A percentile compares a stretch with the other conserved stretches of the same genome.
Conservation (phyloP, 2,797 vertebrate genomes). For the Ciconia nigra region DNA sequence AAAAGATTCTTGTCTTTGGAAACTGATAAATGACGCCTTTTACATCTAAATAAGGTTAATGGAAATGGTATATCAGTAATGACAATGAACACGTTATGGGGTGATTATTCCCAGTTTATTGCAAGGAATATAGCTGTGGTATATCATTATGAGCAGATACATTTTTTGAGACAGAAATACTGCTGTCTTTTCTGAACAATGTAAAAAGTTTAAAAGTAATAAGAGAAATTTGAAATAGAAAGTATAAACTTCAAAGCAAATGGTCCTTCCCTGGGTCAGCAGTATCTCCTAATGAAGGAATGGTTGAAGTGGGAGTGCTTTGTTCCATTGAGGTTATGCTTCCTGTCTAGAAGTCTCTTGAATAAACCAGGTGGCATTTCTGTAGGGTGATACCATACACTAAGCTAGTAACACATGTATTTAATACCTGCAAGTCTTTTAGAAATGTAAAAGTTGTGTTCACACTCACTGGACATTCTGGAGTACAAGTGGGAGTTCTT, state of each 20-base stretch:
- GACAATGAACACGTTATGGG: not conserved
- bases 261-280: not conserved
- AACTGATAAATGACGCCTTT: not conserved
- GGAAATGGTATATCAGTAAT: not conserved
- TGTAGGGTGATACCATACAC: not conserved
- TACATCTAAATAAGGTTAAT: not conserved
- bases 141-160: not conserved
- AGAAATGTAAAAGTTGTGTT: not conserved
- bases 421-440: not conserved
- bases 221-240: not conserved
- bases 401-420: not conserved
- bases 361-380: not conserved
- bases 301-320: not conserved
- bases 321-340: not conserved
- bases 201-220: not conserved
- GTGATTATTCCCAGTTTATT: not conserved
- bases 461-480: not conserved
- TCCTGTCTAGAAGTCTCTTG: not conserved
- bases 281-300: not conserved
- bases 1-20: not conserved
- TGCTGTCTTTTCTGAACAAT: not conserved
- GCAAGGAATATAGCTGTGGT: not conserved
- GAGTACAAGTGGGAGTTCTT: not conserved
- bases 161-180: not conserved
- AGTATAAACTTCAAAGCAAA: not conserved